Conservation (phyloP, 2,888 invertebrate species). For the Stegana nigrithorax region DNA sequence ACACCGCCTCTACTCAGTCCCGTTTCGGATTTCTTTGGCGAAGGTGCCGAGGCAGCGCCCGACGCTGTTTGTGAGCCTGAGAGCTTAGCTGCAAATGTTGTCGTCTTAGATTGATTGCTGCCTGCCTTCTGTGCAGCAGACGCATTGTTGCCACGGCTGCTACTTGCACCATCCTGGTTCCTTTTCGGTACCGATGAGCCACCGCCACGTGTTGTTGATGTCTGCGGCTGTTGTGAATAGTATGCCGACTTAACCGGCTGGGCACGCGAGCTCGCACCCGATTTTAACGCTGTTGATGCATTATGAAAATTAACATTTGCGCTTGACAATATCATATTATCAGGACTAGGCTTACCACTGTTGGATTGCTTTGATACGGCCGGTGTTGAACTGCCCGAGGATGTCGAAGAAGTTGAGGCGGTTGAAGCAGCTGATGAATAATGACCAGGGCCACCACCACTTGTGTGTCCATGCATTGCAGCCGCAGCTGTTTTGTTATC, state of each 20-base stretch:
- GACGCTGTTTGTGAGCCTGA: conserved; percentile 62
- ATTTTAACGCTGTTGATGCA: too few relatives aligned
- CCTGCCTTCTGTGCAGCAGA: conserved; percentile 70
- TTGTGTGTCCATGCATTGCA: conserved; percentile 37
- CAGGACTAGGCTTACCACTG: too few relatives aligned
- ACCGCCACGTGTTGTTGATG: conserved; percentile 43
- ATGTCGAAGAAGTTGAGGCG: conserved; percentile 52
- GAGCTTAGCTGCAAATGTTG: conserved; percentile 70
- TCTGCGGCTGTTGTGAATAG: conserved; percentile 35
- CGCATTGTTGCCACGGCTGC: conserved; percentile 62
- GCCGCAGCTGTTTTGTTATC: conserved; percentile 62
- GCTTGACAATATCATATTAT: conserved; percentile 16
- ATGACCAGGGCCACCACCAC: conserved; percentile 30
- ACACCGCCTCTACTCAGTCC: conserved; percentile 55
- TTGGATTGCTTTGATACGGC: conserved; percentile 35
- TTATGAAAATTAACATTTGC: too few relatives aligned
- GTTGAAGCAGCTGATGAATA: conserved; percentile 54
- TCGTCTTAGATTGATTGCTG: conserved; percentile 35
- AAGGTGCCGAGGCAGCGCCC: conserved; percentile 21
- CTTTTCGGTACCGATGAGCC: too few relatives aligned
- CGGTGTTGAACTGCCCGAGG: conserved; percentile 49
- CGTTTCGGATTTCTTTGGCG: conserved; percentile 56
- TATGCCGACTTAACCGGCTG: conserved; percentile 60
- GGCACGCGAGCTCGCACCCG: conserved; percentile 46
- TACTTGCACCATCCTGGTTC: too few relatives aligned